Conservation (phyloP, 2,888 invertebrate species). For the Neoaliturus tenellus region DNA sequence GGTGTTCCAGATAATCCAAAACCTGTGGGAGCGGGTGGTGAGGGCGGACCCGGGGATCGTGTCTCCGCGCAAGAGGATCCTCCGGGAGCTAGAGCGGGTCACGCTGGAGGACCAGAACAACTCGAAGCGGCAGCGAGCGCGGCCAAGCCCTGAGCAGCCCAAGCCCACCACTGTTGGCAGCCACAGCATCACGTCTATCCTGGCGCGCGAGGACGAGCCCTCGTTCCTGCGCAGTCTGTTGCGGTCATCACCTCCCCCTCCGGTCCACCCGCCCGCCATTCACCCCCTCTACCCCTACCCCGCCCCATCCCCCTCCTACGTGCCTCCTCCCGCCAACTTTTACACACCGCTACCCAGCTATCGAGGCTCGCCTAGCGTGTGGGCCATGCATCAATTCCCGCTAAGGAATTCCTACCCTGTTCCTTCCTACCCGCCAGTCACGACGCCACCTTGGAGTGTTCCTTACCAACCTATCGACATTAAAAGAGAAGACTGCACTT, state of each 20-base stretch:
- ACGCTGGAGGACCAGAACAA: slow-evolving; percentile 83
- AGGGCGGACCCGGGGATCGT: slow-evolving; percentile 77
- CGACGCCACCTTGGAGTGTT: slow-evolving; percentile 63
- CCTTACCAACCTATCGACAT: slow-evolving; percentile 64
- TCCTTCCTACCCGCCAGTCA: slow-evolving; percentile 59
- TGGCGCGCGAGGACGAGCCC: slow-evolving; percentile 76
- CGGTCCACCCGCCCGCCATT: slow-evolving; percentile 56
- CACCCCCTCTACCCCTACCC: slow-evolving; percentile 52
- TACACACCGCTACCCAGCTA: slow-evolving; percentile 51
- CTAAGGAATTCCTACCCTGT: slow-evolving; percentile 60
- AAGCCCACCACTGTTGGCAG: slow-evolving; percentile 75
- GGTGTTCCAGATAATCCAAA: slow-evolving; percentile 64
- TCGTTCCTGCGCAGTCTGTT: slow-evolving; percentile 70
- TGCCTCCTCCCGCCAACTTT: slow-evolving; percentile 50
- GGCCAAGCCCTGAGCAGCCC: slow-evolving; percentile 65
- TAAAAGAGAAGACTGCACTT: slow-evolving; percentile 62
- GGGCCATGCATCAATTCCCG: slow-evolving; percentile 48
- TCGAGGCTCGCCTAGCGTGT: slow-evolving; percentile 52
- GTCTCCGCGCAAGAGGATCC: slow-evolving; percentile 88
- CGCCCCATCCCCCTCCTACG: slow-evolving; percentile 47
- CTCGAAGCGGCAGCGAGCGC: slow-evolving; percentile 74
- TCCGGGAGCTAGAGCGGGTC: slow-evolving; percentile 88
- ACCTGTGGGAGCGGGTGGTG: slow-evolving; percentile 67
- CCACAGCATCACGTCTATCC: slow-evolving; percentile 90
- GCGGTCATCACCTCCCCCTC: slow-evolving; percentile 72